Evolutionary conservation across 2,888 invertebrate species (phyloP).

Genomic region (Parnassius mnemosyne): DNA sequence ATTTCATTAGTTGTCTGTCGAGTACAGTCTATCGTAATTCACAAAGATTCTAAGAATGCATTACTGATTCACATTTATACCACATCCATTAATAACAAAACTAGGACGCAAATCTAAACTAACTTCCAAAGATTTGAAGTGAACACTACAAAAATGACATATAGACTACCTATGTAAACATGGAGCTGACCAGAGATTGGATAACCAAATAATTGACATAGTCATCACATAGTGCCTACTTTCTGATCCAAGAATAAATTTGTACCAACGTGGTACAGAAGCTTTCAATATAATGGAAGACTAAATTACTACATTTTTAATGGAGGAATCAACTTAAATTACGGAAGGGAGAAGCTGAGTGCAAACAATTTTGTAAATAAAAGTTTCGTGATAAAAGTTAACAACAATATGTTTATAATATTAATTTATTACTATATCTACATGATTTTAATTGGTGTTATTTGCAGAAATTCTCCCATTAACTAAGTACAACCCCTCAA

Average conservation of each 20-base stretch:
- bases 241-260: slow-evolving; percentile 67
- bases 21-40: slow-evolving; percentile 55
- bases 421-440: slow-evolving; percentile 54
- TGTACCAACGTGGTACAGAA: slow-evolving; percentile 55
- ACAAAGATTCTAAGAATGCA: slow-evolving; percentile 68
- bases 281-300: slow-evolving; percentile 74
- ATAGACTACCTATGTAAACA: slow-evolving; percentile 43
- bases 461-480: slow-evolving; percentile 45
- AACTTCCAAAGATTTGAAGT: slow-evolving; percentile 47
- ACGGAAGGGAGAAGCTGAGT: slow-evolving; percentile 52
- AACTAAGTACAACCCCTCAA: slow-evolving; percentile 20
- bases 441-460: slow-evolving; percentile 74
- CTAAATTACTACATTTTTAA: slow-evolving; percentile 57
- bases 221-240: slow-evolving; percentile 78
- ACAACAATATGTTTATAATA: slow-evolving; percentile 54
- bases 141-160: slow-evolving; percentile 39
- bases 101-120: slow-evolving; percentile 64
- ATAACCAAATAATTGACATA: slow-evolving; percentile 79
- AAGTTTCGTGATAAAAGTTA: slow-evolving; percentile 57
- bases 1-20: slow-evolving; percentile 35
- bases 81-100: slow-evolving; percentile 71
- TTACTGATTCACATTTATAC: slow-evolving; percentile 73
- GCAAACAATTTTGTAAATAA: slow-evolving; percentile 58
- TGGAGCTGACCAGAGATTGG: slow-evolving; percentile 56
- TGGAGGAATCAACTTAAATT: slow-evolving; percentile 39